phyloP scores from a whole-genome alignment of 2,797 vertebrate species.

The Scyliorhinus canicula region DNA sequence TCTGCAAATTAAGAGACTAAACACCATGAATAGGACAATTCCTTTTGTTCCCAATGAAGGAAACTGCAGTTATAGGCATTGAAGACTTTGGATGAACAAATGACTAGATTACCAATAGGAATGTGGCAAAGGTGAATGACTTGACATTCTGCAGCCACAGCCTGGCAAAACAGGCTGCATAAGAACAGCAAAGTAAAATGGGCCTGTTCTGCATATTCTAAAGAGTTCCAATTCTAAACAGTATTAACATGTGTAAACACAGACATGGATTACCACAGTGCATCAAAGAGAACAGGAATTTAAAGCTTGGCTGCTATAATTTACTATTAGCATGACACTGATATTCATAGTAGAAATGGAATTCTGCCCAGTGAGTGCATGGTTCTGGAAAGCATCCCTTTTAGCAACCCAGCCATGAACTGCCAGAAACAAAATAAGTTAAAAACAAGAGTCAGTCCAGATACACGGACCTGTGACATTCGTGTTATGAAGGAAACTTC shows the following conservation, averaged over 20 bases:
- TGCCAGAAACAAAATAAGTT: neutral
- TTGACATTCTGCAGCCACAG: neutral
- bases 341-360: conserved; percentile 18
- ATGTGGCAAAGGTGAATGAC: neutral
- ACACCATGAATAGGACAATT: neutral
- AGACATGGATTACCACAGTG: neutral
- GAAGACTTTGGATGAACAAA: neutral
- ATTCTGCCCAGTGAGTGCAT: neutral
- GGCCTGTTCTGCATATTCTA: neutral
- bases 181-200: neutral
- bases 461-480: neutral
- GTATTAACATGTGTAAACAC: conserved; percentile 18
- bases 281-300: conserved; percentile 13
- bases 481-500: neutral
- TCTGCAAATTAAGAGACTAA: neutral
- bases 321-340: conserved; percentile 25
- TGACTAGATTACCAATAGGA: neutral
- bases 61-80: too few species aligned
- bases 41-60: neutral
- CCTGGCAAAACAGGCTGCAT: neutral
- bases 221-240: neutral
- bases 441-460: neutral
- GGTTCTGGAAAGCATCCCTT: conserved; percentile 18
- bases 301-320: conserved; percentile 27
- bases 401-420: neutral